These are phyloP conservation scores for Acanthopagrus latus DNA, from an alignment of 2,797 vertebrate genomes.

Conservation along the genomic window DNA sequence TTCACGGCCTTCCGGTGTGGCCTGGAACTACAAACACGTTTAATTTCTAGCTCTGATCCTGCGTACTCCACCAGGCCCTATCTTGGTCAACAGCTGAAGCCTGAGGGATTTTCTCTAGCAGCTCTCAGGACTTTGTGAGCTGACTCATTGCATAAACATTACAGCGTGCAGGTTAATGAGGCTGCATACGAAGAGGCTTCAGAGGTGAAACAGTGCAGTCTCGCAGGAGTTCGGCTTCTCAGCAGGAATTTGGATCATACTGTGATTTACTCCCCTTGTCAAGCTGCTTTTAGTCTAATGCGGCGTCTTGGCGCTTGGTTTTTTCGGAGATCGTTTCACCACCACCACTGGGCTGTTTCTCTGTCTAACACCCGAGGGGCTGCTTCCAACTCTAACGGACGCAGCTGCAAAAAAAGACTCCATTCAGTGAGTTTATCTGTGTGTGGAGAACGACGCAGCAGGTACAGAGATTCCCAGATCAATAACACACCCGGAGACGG, in stretches of 20 bases:
- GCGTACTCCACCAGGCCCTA: not conserved
- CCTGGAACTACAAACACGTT: not conserved
- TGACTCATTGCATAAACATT: constrained; percentile 17
- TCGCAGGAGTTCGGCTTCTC: not conserved
- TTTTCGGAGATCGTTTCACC: constrained; percentile 19
- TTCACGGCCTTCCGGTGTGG: not conserved
- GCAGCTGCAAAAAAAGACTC: constrained; percentile 7
- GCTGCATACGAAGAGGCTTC: not conserved
- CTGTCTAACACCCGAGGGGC: not conserved
- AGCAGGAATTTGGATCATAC: constrained; percentile 12
- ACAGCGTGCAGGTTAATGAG: constrained; percentile 35
- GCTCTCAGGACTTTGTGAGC: not conserved
- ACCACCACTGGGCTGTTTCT: constrained; percentile 12
- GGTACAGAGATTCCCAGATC: constrained; percentile 16
- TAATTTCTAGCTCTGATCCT: not conserved
- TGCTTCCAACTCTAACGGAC: constrained; percentile 20
- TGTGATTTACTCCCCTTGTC: constrained; percentile 3
- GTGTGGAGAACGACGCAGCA: constrained; percentile 11
- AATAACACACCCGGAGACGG: not conserved
- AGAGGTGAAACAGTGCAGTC: constrained; percentile 23
- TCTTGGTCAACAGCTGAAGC: not conserved
- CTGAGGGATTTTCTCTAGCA: not conserved
- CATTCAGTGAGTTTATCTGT: constrained; percentile 2
- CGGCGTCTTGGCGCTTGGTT: constrained; percentile 6
- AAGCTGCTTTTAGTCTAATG: constrained; percentile 36